phyloP scores from a whole-genome alignment of 2,113 vertebrate genomes.

The Gadus chalcogrammus region DNA sequence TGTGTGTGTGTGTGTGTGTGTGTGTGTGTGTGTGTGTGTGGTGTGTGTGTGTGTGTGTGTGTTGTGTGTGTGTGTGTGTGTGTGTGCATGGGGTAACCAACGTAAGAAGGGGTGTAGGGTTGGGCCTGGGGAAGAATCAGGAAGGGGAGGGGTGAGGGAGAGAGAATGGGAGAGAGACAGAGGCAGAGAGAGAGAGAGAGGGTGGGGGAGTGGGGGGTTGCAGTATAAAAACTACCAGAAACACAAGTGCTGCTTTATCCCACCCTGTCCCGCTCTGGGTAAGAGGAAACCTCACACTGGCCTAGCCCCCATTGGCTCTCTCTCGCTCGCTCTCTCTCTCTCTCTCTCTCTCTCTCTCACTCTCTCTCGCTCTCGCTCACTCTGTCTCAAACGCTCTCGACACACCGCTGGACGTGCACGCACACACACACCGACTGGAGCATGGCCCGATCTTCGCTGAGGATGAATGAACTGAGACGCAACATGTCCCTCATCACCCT shows the following conservation, averaged over 20 bases:
- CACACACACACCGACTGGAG: slow-evolving; percentile 52
- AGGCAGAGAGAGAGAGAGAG: not conserved
- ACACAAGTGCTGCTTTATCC: slow-evolving; percentile 70
- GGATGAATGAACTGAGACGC: slow-evolving; percentile 15
- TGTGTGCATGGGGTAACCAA: slow-evolving; percentile 42
- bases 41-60: too few species aligned
- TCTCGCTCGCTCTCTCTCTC: slow-evolving; percentile 32
- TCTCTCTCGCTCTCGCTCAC: slow-evolving; percentile 6
- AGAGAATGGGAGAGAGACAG: slow-evolving; percentile 6
- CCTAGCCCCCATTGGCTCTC: slow-evolving; percentile 23
- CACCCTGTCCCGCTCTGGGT: slow-evolving; percentile 55
- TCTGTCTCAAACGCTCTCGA: not conserved
- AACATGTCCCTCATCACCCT: slow-evolving; percentile 29
- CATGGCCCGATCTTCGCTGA: slow-evolving; percentile 58
- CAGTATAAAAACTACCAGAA: slow-evolving; percentile 66
- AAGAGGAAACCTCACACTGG: slow-evolving; percentile 62
- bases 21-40: too few species aligned
- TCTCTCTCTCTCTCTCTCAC: slow-evolving; percentile 25
- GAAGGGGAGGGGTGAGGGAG: slow-evolving; percentile 9
- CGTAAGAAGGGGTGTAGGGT: slow-evolving; percentile 58
- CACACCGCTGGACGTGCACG: slow-evolving; percentile 29
- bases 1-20: too few species aligned
- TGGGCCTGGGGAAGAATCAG: slow-evolving; percentile 35
- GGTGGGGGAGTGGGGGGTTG: slow-evolving; percentile 23
- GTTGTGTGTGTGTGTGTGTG: too few species aligned